phyloP scores from a whole-genome alignment of 2,888 invertebrate genomes.

The Myopa testacea region DNA sequence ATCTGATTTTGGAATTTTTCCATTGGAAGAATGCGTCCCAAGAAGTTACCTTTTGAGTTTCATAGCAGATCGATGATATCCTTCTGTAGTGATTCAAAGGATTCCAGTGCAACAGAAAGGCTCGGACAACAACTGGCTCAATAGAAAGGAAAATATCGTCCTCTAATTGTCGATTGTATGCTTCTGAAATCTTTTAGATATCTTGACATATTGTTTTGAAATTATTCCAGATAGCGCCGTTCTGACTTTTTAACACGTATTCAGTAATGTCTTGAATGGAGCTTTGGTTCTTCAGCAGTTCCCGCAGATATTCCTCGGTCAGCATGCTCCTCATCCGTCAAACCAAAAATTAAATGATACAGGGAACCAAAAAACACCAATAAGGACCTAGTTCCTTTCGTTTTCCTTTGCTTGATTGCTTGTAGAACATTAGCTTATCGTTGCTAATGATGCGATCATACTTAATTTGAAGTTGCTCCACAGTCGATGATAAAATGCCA shows the following conservation, averaged over 20 bases:
- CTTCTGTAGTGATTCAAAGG: not conserved
- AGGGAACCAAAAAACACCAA: not conserved
- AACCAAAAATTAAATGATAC: not conserved
- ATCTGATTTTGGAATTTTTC: not conserved
- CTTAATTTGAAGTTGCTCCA: not conserved
- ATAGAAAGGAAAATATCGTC: not conserved
- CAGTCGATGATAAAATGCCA: too few relatives aligned
- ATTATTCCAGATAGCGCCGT: not conserved
- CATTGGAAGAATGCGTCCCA: not conserved
- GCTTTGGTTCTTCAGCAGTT: too few relatives aligned
- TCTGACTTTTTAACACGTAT: not conserved
- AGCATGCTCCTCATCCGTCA: not conserved
- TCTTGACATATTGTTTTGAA: not conserved
- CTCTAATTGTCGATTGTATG: not conserved
- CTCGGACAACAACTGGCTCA: too few relatives aligned
- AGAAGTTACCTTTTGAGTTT: not conserved
- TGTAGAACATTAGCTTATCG: not conserved
- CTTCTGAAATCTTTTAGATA: not conserved
- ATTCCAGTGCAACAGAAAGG: not conserved
- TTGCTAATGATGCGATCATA: not conserved
- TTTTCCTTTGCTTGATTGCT: not conserved
- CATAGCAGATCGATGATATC: not conserved
- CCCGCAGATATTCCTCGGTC: not conserved
- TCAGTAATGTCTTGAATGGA: too few relatives aligned
- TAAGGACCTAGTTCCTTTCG: not conserved